Conservation (phyloP, 2,797 vertebrate species). For the Myotis myotis region DNA sequence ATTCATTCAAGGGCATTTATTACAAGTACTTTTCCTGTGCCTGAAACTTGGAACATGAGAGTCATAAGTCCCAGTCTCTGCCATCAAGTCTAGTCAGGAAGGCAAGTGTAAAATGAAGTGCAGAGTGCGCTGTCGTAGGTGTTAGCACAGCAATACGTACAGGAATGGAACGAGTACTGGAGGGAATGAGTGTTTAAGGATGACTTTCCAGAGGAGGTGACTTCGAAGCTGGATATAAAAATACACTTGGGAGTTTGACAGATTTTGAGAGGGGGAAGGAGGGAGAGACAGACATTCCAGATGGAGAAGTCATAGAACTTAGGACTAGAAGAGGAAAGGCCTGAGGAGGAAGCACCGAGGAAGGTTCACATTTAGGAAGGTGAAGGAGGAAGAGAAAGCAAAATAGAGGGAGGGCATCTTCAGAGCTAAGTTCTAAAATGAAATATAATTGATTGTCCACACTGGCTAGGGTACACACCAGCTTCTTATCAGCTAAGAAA, state of each 20-base stretch:
- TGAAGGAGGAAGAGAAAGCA: background rate
- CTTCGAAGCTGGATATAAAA: slow-evolving; percentile 1
- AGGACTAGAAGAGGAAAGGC: background rate
- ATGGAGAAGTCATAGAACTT: background rate
- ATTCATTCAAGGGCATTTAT: background rate
- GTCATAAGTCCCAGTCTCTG: background rate
- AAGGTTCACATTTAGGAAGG: background rate
- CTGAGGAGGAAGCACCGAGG: background rate
- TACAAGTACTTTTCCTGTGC: background rate
- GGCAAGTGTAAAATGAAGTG: background rate
- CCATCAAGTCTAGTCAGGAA: background rate
- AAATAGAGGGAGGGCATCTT: background rate
- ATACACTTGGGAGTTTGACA: background rate
- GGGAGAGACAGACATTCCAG: background rate
- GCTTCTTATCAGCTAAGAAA: background rate
- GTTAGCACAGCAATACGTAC: background rate
- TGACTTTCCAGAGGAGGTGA: background rate
- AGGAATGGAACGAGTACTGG: background rate
- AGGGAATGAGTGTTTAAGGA: background rate
- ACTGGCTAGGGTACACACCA: background rate
- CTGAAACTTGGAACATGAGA: background rate
- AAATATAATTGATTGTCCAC: background rate
- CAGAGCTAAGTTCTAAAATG: background rate
- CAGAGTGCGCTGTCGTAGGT: background rate
- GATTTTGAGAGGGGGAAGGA: background rate